These are phyloP conservation scores for Acanthosepion lycidas DNA, from an alignment of 2,888 invertebrate genomes.

Conservation along the genomic window DNA sequence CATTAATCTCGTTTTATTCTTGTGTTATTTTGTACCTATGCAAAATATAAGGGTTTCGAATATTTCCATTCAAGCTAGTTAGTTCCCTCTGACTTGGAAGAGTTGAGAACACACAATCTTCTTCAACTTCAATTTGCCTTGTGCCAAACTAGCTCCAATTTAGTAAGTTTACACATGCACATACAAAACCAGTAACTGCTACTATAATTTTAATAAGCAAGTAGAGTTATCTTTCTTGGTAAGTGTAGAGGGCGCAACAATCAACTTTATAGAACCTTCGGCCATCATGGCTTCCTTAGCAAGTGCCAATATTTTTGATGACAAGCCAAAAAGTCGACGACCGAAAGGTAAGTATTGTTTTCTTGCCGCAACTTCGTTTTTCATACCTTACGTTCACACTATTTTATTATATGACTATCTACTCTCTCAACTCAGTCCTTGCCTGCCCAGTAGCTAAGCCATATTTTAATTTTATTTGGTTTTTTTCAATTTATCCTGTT, in stretches of 20 bases:
- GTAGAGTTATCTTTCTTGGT: background rate
- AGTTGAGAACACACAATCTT: too few species aligned
- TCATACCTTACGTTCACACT: background rate
- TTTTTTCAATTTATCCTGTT: too few species aligned
- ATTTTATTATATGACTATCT: background rate
- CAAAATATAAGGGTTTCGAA: too few species aligned
- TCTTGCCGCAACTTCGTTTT: background rate
- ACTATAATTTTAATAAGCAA: background rate
- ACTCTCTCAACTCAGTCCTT: background rate
- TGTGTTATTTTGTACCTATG: too few species aligned
- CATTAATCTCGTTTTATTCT: too few species aligned
- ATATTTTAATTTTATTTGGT: background rate
- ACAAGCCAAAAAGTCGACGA: conserved; percentile 56
- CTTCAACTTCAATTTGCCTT: too few species aligned
- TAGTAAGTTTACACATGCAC: too few species aligned
- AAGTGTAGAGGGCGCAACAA: background rate
- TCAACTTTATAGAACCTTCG: background rate
- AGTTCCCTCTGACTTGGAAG: too few species aligned
- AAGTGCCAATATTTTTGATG: conserved; percentile 50
- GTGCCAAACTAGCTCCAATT: too few species aligned
- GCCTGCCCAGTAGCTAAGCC: background rate
- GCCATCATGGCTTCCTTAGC: conserved; percentile 41
- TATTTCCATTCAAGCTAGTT: too few species aligned
- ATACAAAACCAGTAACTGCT: too few species aligned
- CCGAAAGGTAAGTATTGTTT: conserved; percentile 55